Base-by-base conservation (phyloP, 2,888 invertebrate genomes). In the Heliconius ethilla region DNA sequence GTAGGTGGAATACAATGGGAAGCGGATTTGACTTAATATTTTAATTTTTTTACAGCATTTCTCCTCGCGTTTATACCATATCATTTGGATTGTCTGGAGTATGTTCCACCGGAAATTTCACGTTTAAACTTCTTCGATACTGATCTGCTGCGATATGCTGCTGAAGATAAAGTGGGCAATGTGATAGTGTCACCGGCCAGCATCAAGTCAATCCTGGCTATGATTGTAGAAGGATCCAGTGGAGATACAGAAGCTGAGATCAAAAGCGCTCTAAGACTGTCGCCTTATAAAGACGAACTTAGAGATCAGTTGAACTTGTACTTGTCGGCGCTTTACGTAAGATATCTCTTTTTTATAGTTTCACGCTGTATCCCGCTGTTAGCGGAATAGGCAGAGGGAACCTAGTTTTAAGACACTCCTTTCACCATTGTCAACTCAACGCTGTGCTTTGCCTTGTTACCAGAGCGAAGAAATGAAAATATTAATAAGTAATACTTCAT, bases 171-270 rank as follows among this genome's bases (percentile, higher is more conserved):
- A 66, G 80, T 63, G 13, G 95, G 95, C 37, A 97, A 97, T 85
- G 92, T 96, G 55, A 92, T 96, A 85, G 87, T 96, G 4, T 96
- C 97, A n/a, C 96, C 97, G 25, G 95, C 95, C 78, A 96, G 96
- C 85, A 92, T 96, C 40, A 96, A 96, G 87, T 91, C 95, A 0
- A 95, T 95, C 0, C 86, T 97, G 72, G 95, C 95, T 10, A 95
- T 96, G 95, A 83, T 97, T 65, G 86, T 96, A 69, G 96, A 96
- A 89, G 96, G 96, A 29, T 95, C 96, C 0, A 86, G 84, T 15
- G 96, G 96, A 6, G 82, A 84, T 0, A 96, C 96, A 18, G 95
- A 95, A 6, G 86, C 89, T 13, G 96, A 97, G 90, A 93, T 97
- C 75, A 88, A 93, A 79, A 91, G 90, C 67, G 93, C 95, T 15